Base-by-base conservation (phyloP, 2,797 vertebrate species). In the Sebastes reedi region DNA sequence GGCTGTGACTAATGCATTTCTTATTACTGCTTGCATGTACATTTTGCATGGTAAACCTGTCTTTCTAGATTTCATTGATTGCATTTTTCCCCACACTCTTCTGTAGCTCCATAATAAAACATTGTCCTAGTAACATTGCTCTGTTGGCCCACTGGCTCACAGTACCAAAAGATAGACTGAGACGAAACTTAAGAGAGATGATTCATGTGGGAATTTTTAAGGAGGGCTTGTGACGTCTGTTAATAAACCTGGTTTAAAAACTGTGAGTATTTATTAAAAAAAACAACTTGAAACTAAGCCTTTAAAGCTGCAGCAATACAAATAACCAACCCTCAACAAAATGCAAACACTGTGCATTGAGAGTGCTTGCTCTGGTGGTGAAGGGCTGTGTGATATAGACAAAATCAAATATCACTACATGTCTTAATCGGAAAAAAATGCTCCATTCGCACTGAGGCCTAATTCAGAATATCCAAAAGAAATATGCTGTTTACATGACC, bases 211-310 rank as follows among this genome's bases (percentile, higher is more conserved):
- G n/a, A 46, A 4, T 27, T 16, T 24, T 52, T 6, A 14, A 8
- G 7, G 24, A 42, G 20, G 12, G 20, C 52, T n/a, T 29, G 7
- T 36, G 32, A n/a, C 12, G 30, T 27, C 30, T 50, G 36, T 25
- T n/a, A 42, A 36, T 34, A 59, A 24, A 77, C 29, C 39, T 39
- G 25, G 4, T 46, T 5, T 59, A 18, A 62, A 62, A 67, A 42
- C 61, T 55, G n/a, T 36, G 2, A 25, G 32, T 65, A 24, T 29
- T 55, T 18, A 56, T 56, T 1, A 25, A 22, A 34, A 56, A 59
- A 16, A 10, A 4, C 0, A 13, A 13, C 13, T 12, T 29, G 0
- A 60, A 16, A 14, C 18, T 4, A n/a, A 34, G 4, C 10, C 0
- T 54, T 22, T 11, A 29, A 36, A 39, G 29, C 22, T 42, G 29